A percentile compares a stretch with the other conserved stretches of the same genome.
phyloP scores from a whole-genome alignment of 2,888 invertebrate species.

The Cotesia congregata region DNA sequence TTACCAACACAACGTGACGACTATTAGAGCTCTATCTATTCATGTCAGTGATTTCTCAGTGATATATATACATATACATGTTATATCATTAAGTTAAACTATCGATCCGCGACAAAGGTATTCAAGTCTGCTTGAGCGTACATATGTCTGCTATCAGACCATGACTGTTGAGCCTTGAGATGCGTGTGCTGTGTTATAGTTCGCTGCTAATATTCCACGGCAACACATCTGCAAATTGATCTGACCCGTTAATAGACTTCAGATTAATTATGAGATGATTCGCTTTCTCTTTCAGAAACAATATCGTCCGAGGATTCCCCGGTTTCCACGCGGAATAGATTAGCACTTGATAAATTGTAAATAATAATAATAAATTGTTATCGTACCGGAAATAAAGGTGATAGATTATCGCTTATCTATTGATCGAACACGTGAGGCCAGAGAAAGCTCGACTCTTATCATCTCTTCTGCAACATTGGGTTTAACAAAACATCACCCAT shows the following conservation, averaged over 20 bases:
- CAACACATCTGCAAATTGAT: not conserved
- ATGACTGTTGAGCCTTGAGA: too few relatives aligned
- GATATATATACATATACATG: not conserved
- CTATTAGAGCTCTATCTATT: not conserved
- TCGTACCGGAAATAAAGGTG: conserved; percentile 17
- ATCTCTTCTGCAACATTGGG: conserved; percentile 8
- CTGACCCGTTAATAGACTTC: not conserved
- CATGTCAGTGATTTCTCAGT: not conserved
- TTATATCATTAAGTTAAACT: too few relatives aligned
- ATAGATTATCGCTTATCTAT: conserved; percentile 13
- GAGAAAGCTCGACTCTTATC: conserved; percentile 7
- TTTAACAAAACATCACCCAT: not conserved
- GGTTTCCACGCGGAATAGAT: not conserved
- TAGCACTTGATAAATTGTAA: not conserved
- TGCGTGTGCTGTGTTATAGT: too few relatives aligned
- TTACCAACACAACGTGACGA: not conserved
- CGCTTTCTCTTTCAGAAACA: not conserved
- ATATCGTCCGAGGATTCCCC: not conserved
- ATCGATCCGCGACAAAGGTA: too few relatives aligned
- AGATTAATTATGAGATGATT: not conserved
- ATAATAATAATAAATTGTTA: not conserved
- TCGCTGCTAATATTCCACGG: too few relatives aligned
- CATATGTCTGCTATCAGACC: too few relatives aligned
- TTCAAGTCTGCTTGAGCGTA: too few relatives aligned
- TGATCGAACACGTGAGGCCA: not conserved